phyloP scores from a whole-genome alignment of 1,140 invertebrate genomes.

The Apocrypta bakeri region DNA sequence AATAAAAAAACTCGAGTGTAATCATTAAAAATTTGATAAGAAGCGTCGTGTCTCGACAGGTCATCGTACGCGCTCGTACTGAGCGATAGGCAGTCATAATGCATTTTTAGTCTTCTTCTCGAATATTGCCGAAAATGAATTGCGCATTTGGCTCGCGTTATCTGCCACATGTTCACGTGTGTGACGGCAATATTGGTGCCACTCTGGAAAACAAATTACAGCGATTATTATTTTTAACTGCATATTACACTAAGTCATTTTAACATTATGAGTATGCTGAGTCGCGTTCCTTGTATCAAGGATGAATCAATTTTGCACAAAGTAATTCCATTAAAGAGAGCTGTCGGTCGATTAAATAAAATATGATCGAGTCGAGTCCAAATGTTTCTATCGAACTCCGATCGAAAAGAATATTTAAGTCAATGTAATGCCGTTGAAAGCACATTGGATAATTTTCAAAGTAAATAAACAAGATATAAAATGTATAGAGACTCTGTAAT shows the following conservation, averaged over 20 bases:
- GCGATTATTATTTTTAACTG: background rate
- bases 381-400: too few species aligned
- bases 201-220: background rate
- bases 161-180: background rate
- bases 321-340: too few species aligned
- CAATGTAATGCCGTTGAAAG: too few species aligned
- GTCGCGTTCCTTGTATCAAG: too few species aligned
- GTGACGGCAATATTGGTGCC: background rate
- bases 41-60: slow-evolving; percentile 18
- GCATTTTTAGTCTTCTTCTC: slow-evolving; percentile 6
- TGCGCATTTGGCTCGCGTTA: background rate
- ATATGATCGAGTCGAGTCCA: too few species aligned
- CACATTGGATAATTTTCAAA: slow-evolving; percentile 5
- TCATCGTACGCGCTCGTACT: slow-evolving; percentile 25
- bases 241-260: slow-evolving; percentile 3
- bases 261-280: too few species aligned
- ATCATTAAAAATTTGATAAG: slow-evolving; percentile 38
- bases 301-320: too few species aligned
- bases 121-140: slow-evolving; percentile 9
- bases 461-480: background rate
- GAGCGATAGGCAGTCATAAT: background rate
- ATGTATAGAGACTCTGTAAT: too few species aligned
- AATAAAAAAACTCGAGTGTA: slow-evolving; percentile 14
- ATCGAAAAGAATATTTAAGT: too few species aligned
- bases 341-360: too few species aligned